Base-by-base conservation (phyloP, 2,888 invertebrate species). In the Halictus quadricinctus region DNA sequence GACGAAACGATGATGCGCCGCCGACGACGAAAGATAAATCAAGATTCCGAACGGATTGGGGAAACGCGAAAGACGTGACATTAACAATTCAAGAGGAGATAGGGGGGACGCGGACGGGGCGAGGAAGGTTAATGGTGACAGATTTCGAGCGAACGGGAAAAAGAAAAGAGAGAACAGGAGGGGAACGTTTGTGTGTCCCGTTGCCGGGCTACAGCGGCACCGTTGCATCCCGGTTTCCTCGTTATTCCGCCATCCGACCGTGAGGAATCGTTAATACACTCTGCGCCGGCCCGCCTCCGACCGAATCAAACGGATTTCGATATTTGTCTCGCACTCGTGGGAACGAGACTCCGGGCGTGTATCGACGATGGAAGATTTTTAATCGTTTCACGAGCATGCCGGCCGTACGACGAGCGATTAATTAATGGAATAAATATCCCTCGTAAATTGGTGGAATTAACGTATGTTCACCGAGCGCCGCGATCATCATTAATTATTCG, bases 271-370 rank as follows among this genome's bases (percentile, higher is more conserved):
- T 86, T 83, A 80, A 87, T 86, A 84, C 43, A 75, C 76, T 66
- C 29, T 60, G 43, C 54, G 54, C 73, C n/a, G 73, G 1, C n/a
- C n/a, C 43, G 13, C 18, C 69, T 3, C 21, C 58, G n/a, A 12
- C 12, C 58, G 12, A 58, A 58, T 83, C 77, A 77, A 85, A 78
- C 80, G 83, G 83, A 87, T 83, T 87, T 75, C 87, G 83, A 85
- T 86, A 81, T 79, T 79, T 78, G 69, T n/a, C 76, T 84, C 79
- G 13, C 58, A 54, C 76, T 58, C 69, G 60, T 46, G 15, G 18
- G 60, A 64, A 48, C 64, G 54, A 64, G 36, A 2, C 18, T 36
- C 58, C 36, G 36, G n/a, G 29, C 64, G 50, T 48, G 69, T 83
- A 72, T 82, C 58, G 66, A 13, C 69, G 72, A 74, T 15, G 72